phyloP scores from a whole-genome alignment of 2,797 vertebrate species.

The Kryptolebias ocellatus region DNA sequence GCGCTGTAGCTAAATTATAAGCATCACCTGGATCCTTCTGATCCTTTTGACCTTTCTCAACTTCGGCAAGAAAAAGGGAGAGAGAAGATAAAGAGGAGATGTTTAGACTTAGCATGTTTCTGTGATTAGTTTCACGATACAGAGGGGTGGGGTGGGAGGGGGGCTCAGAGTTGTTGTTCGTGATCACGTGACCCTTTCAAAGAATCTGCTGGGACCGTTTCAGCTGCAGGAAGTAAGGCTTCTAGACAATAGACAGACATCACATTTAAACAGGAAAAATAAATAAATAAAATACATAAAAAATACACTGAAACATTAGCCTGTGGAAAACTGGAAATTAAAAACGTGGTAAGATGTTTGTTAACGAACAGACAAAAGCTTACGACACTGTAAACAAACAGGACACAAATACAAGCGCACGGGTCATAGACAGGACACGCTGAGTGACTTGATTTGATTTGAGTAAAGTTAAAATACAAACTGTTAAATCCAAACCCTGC shows the following conservation, averaged over 20 bases:
- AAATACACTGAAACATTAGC: conserved; percentile 78
- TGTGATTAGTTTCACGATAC: conserved; percentile 57
- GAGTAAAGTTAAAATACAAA: conserved; percentile 71
- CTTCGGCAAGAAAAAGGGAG: conserved; percentile 79
- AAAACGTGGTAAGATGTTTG: conserved; percentile 75
- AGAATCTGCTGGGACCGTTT: conserved; percentile 64
- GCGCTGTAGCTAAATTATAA: conserved; percentile 83
- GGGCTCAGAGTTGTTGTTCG: conserved; percentile 54
- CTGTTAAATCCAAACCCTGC: conserved; percentile 57
- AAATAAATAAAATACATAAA: conserved; percentile 41
- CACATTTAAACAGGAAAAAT: conserved; percentile 64
- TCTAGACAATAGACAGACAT: conserved; percentile 72
- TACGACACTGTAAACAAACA: conserved; percentile 77
- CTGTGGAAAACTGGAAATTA: conserved; percentile 80
- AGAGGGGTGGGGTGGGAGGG: neutral
- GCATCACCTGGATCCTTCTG: conserved; percentile 99
- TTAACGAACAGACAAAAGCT: conserved; percentile 79
- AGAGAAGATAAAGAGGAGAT: conserved; percentile 94
- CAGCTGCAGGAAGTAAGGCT: conserved; percentile 62
- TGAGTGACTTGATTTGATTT: conserved; percentile 75
- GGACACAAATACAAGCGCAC: conserved; percentile 75
- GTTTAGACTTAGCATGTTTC: conserved; percentile 89
- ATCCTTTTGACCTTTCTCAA: conserved; percentile 95
- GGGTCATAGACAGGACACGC: conserved; percentile 72
- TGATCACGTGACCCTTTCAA: conserved; percentile 65